Evolutionary conservation across 2,113 vertebrate genomes (phyloP), one percentile per base, ranked within the genome.

Genomic region (Columbina picui): DNA sequence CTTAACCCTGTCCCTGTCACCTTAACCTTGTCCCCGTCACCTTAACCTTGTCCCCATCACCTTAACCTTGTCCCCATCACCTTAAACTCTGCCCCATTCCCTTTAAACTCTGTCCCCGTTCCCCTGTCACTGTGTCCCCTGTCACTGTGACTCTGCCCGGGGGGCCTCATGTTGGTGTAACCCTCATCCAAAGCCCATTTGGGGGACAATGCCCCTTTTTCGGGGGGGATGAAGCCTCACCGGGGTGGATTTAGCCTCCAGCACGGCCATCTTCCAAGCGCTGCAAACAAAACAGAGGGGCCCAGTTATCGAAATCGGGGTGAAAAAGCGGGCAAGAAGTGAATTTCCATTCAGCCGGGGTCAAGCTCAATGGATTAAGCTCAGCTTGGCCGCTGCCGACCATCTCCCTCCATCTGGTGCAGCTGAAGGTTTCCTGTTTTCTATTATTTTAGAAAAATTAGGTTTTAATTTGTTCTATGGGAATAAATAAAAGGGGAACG

Each of bases 191-290:
- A 39, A 18, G 27, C 30, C 39, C 1, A 1, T 9, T n/a, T 27
- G 6, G 43, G 12, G 38, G 39, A 16, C 0, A 4, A 15, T 55
- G 57, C 13, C 73, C 29, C 32, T n/a, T 8, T 22, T 52, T 22
- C 20, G 1, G 6, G 15, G 73, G 43, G 83, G 6, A 9, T 0
- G 3, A 25, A 89, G 53, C 89, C 99, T 99, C 97, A 99, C 99
- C 93, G 98, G 98, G 76, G 98, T 99, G 77, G 98, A 97, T 95
- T 98, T 98, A 2, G 99, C 98, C 89, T 99, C 99, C 67, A 99
- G 94, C 76, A 99, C 91, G 0, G 99, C 99, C 41, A 99, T 98
- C 97, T 99, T 99, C 99, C 99, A 99, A 0, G 99, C 99, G 36
- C 99, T 99, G 98, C 49, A 87, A 98, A 93, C 12, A 77, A 70